Conservation (phyloP, 2,113 vertebrate genomes). For the Myotis davidii region DNA sequence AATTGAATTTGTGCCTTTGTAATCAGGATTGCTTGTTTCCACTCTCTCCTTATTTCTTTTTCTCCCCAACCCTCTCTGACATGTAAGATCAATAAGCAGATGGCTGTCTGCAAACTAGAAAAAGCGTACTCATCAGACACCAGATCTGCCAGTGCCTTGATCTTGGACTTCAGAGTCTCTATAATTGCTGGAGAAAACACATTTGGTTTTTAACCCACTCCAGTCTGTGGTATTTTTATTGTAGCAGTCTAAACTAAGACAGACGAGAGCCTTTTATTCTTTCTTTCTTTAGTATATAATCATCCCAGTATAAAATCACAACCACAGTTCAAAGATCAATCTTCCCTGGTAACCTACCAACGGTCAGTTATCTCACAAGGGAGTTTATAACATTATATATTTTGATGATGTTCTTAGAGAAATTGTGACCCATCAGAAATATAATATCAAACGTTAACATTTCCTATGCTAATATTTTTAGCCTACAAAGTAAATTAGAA, state of each 20-base stretch:
- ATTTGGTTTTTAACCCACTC: not conserved
- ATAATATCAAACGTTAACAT: not conserved
- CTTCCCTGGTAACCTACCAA: not conserved
- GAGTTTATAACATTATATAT: not conserved
- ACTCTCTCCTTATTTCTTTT: not conserved
- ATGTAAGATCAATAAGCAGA: not conserved
- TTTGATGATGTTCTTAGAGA: not conserved
- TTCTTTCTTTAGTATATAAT: not conserved
- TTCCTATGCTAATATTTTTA: not conserved
- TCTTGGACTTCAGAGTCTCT: not conserved
- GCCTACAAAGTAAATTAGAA: not conserved
- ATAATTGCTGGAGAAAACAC: not conserved
- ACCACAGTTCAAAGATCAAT: not conserved
- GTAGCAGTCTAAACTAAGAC: not conserved
- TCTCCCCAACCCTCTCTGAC: not conserved
- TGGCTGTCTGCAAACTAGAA: not conserved
- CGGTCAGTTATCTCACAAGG: not conserved
- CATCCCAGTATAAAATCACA: not conserved
- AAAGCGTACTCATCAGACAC: not conserved
- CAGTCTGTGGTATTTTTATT: not conserved
- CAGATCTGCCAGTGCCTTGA: not conserved
- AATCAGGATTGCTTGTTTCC: not conserved
- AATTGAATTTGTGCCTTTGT: not conserved
- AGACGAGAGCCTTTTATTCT: not conserved
- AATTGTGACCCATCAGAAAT: not conserved